A percentile compares a stretch with the other conserved stretches of the same genome.
phyloP scores from a whole-genome alignment of 1,140 invertebrate species.

The Drosophila chauvacae region DNA sequence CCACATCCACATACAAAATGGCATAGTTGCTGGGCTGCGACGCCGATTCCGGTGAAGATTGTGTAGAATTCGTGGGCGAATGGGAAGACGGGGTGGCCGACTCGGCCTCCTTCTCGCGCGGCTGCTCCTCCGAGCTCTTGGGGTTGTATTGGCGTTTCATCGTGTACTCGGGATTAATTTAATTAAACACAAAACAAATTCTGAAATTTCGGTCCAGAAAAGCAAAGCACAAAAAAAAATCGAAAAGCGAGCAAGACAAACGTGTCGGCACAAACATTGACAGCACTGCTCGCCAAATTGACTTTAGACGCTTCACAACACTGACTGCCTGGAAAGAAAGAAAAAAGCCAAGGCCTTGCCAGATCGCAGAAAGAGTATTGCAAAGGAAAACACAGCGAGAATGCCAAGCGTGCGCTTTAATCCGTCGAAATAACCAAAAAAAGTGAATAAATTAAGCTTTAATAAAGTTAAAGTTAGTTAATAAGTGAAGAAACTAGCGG shows the following conservation, averaged over 20 bases:
- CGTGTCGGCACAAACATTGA: background rate
- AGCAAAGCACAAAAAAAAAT: conserved; percentile 2
- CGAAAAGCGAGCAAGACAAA: background rate
- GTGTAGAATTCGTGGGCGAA: conserved; percentile 15
- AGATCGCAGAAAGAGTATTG: background rate
- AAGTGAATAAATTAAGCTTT: conserved; percentile 8
- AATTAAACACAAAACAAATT: conserved; percentile 19
- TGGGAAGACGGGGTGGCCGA: conserved; percentile 24
- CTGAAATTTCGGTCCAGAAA: conserved; percentile 29
- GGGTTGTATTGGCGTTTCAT: conserved; percentile 60
- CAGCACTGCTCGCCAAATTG: conserved; percentile 13
- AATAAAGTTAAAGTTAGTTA: background rate
- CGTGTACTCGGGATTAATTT: conserved; percentile 15
- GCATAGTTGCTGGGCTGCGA: conserved; percentile 2
- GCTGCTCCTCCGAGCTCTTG: conserved; percentile 27
- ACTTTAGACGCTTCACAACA: conserved; percentile 8
- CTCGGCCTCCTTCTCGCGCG: conserved; percentile 7
- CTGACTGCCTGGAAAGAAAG: background rate
- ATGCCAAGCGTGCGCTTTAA: background rate
- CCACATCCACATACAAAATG: conserved; percentile 65
- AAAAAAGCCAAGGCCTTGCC: background rate
- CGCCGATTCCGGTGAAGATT: conserved; percentile 4
- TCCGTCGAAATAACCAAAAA: background rate
- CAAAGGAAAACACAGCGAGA: background rate
- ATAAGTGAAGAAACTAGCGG: conserved; percentile 1